These are phyloP conservation scores for Lepilemur ruficaudatus DNA, from an alignment of 2,797 vertebrate species.

Conservation along the genomic window DNA sequence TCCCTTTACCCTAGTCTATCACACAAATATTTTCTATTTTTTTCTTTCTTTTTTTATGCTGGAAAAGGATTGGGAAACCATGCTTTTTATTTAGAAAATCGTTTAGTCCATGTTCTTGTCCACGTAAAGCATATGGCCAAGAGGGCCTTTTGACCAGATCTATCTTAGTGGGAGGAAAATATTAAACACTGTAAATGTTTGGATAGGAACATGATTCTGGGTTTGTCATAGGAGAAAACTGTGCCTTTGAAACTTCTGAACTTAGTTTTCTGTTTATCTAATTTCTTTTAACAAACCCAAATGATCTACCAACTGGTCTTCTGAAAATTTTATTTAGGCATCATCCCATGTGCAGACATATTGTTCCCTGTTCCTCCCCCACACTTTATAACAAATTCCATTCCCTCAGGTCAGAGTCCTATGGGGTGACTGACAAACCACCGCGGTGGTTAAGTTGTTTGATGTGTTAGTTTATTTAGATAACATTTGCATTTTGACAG, in stretches of 20 bases:
- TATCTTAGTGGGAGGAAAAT: background rate
- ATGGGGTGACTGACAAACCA: background rate
- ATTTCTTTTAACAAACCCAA: background rate
- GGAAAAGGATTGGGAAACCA: background rate
- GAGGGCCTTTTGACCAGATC: background rate
- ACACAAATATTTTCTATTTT: background rate
- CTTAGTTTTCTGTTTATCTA: background rate
- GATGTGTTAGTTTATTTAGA: background rate
- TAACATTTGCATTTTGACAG: constrained; percentile 37
- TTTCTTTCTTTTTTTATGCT: background rate
- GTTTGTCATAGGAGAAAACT: background rate
- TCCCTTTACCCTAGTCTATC: background rate
- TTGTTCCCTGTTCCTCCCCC: background rate
- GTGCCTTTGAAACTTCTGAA: background rate
- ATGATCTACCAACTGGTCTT: background rate
- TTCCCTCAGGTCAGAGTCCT: background rate
- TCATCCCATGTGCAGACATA: background rate
- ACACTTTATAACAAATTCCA: background rate
- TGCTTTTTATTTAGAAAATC: background rate
- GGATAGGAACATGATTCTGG: background rate
- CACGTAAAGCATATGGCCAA: background rate
- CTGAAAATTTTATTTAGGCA: background rate
- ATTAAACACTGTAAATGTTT: background rate
- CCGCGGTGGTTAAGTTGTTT: constrained; percentile 22
- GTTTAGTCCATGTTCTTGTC: background rate